Base-by-base conservation (phyloP, 2,888 invertebrate genomes). In the Mesorhabditis belari region DNA sequence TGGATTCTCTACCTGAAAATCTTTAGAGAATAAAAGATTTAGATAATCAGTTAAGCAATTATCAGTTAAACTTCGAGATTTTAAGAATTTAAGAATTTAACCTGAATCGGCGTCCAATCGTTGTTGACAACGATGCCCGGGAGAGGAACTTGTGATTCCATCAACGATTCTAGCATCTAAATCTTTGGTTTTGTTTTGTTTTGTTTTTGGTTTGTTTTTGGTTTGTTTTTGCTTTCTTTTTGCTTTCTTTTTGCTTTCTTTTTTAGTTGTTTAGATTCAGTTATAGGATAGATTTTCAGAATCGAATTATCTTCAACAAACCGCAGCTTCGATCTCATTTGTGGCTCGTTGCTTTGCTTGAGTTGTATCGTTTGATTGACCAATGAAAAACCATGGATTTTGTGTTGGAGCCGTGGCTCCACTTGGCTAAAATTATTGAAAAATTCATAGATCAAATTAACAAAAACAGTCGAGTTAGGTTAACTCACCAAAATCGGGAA, bases 81-180 rank as follows among this genome's bases (percentile, higher is more conserved):
- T n/a, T 12, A 6, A 6, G 9, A 9, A 9, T 17, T 17, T 19
- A n/a, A 35, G n/a, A 27, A 12, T 5, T 24, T n/a, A 17, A 63
- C 63, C 55, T 57, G 65, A 61, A 71, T 61, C n/a, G 71, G 66
- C 49, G 60, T 64, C 55, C 61, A 71, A 44, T 69, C 67, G 55
- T 71, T 63, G 9, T 62, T 60, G 23, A 71, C 60, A 2, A 62
- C 64, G 3, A 71, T 65, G 28, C 66, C 65, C 29, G 61, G 57
- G 6, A 64, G 55, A 5, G 70, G 65, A 23, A 74, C 27, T 49
- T 69, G 65, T 9, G 71, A 70, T 2, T 63, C 63, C 6, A 63
- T 52, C 56, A 74, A 50, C 0, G 73, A 69, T 51, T 70, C 70
- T 35, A 70, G 52, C 69, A 72, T 69, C 71, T 73, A n/a, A n/a